phyloP scores from a whole-genome alignment of 2,113 vertebrate genomes.

The Erythrolamprus reginae region DNA sequence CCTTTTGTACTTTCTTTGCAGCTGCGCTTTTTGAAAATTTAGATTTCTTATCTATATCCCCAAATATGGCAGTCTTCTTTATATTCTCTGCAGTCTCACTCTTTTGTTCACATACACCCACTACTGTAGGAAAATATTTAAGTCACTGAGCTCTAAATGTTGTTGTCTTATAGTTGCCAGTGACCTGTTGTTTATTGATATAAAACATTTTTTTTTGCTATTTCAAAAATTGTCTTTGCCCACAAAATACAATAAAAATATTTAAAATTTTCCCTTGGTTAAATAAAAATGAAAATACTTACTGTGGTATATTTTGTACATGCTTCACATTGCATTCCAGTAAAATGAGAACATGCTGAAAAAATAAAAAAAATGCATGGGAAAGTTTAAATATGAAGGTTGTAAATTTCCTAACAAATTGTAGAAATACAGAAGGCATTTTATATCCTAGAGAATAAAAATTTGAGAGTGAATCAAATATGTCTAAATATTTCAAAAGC shows the following conservation, averaged over 20 bases:
- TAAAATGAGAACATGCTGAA: constrained; percentile 55
- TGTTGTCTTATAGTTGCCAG: not conserved
- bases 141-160: not conserved
- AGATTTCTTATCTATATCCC: not conserved
- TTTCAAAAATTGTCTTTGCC: not conserved
- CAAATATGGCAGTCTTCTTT: not conserved
- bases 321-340: constrained; percentile 58
- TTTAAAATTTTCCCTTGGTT: not conserved
- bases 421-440: not conserved
- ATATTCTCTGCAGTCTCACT: not conserved
- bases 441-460: not conserved
- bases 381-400: not conserved
- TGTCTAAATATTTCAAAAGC: not conserved
- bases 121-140: not conserved
- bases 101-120: not conserved
- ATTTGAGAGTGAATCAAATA: not conserved
- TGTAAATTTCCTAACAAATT: not conserved
- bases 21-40: not conserved
- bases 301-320: constrained; percentile 63
- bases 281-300: constrained; percentile 29
- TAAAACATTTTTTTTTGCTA: not conserved
- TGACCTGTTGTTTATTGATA: not conserved
- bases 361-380: not conserved
- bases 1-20: not conserved
- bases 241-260: not conserved